Base-by-base conservation (phyloP, 2,888 invertebrate species). In the Laothoe populi region DNA sequence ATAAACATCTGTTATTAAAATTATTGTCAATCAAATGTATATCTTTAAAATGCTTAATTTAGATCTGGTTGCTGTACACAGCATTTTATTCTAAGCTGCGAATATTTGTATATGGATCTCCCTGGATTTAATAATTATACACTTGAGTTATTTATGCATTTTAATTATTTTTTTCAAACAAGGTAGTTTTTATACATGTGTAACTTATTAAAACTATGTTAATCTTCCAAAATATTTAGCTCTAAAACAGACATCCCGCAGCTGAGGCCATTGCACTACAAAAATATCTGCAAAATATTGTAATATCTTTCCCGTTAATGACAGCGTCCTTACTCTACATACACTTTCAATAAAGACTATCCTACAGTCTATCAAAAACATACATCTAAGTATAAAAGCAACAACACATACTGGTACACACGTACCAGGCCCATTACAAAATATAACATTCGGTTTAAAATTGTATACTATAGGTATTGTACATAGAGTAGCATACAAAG, bases 341-440 rank as follows among this genome's bases (percentile, higher is more conserved):
- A 98, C 96, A 81, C 99, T 99, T 89, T 99, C 99, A 59, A 99
- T 93, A 87, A 98, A 99, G 61, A 99, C 94, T 64, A 99, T 96
- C 79, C 95, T 95, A 63, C 95, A 95, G 70, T 95, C 91, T 35
- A 93, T 83, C n/a, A 97, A 76, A 70, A 94, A 95, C 0, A 95
- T 82, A 65, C 95, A 93, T 83, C 96, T 96, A 70, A 96, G 90
- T 0, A 98, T 57, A 80, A 97, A 96, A 16, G 96, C 96, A 61
- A 96, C 94, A 61, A 96, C 72, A 90, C 98, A 98, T 62, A 99
- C 92, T 3, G 99, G 99, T 64, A 99, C 94, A 86, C 99, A 99
- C 5, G 98, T 99, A 7, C 99, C 99, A 48, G 99, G 99, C 0
- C 99, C 99, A 92, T 99, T 99, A 87, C 97, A 98, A 57, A 98